Conservation (phyloP, 2,113 vertebrate species). For the Rhagologus leucostigma region DNA sequence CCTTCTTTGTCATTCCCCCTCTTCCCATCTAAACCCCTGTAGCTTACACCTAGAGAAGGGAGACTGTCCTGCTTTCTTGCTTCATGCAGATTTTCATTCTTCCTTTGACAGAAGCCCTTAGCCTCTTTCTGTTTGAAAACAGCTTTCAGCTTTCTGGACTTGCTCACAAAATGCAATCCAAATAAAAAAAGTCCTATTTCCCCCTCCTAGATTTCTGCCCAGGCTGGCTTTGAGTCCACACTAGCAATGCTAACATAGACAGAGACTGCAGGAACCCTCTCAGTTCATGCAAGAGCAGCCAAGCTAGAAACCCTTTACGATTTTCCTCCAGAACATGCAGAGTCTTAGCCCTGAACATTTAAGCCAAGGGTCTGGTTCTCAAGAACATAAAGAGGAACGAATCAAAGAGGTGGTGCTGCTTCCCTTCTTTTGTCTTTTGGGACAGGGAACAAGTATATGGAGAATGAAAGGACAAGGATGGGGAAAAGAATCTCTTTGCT, state of each 20-base stretch:
- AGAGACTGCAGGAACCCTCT: not conserved
- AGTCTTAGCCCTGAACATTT: not conserved
- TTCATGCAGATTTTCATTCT: not conserved
- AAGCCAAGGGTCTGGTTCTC: not conserved
- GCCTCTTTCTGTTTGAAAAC: not conserved
- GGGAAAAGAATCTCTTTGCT: not conserved
- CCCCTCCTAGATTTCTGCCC: not conserved
- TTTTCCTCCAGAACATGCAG: not conserved
- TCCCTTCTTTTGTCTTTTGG: not conserved
- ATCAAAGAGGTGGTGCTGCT: not conserved
- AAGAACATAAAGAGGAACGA: not conserved
- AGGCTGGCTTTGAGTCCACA: not conserved
- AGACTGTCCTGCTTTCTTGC: not conserved
- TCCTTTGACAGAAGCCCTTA: not conserved
- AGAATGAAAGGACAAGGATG: not conserved
- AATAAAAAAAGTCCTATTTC: not conserved
- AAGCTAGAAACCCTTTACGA: not conserved
- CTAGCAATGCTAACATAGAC: not conserved
- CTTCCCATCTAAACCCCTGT: not conserved
- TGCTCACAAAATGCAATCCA: not conserved
- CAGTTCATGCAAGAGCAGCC: not conserved
- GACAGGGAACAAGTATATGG: not conserved
- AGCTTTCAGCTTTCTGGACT: not conserved
- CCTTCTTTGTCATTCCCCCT: not conserved
- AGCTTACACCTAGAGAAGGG: not conserved